Percentiles rank a stretch among this genome's conserved stretches.
phyloP scores from a whole-genome alignment of 1,140 invertebrate species.

The Dreissena rostriformis region DNA sequence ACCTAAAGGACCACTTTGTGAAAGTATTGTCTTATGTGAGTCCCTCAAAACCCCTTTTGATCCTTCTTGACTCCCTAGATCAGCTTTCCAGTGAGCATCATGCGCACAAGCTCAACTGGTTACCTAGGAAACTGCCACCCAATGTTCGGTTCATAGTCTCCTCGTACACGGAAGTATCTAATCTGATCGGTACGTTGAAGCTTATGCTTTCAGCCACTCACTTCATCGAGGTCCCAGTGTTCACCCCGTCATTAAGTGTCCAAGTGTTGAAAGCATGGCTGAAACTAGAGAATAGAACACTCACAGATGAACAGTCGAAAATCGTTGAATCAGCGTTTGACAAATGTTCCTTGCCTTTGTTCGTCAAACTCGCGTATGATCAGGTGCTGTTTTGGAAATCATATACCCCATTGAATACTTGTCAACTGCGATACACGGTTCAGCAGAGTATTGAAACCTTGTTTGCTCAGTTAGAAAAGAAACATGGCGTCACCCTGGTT shows the following conservation, averaged over 20 bases:
- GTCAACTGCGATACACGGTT: constrained; percentile 61
- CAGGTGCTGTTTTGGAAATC: constrained; percentile 70
- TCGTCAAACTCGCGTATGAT: constrained; percentile 72
- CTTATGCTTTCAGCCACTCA: constrained; percentile 85
- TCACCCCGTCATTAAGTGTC: constrained; percentile 62
- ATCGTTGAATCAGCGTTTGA: constrained; percentile 69
- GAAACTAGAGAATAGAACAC: constrained; percentile 53
- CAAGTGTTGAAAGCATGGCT: constrained; percentile 72
- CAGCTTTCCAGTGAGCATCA: constrained; percentile 65
- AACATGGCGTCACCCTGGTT: constrained; percentile 70
- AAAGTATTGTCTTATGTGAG: constrained; percentile 51
- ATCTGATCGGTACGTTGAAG: constrained; percentile 70
- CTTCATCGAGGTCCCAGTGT: constrained; percentile 67
- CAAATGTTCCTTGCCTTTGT: constrained; percentile 72
- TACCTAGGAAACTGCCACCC: constrained; percentile 64
- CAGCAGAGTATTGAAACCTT: constrained; percentile 98
- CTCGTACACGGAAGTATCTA: constrained; percentile 59
- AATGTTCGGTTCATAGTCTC: constrained; percentile 72
- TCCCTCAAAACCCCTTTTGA: constrained; percentile 64
- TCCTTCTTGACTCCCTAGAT: constrained; percentile 75
- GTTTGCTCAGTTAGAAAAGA: constrained; percentile 67
- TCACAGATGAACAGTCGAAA: constrained; percentile 67
- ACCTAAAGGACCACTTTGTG: constrained; percentile 55
- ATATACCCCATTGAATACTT: constrained; percentile 60
- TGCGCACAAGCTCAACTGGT: constrained; percentile 71